Base-by-base conservation (phyloP, 2,888 invertebrate genomes). In the Incurvaria masculella region DNA sequence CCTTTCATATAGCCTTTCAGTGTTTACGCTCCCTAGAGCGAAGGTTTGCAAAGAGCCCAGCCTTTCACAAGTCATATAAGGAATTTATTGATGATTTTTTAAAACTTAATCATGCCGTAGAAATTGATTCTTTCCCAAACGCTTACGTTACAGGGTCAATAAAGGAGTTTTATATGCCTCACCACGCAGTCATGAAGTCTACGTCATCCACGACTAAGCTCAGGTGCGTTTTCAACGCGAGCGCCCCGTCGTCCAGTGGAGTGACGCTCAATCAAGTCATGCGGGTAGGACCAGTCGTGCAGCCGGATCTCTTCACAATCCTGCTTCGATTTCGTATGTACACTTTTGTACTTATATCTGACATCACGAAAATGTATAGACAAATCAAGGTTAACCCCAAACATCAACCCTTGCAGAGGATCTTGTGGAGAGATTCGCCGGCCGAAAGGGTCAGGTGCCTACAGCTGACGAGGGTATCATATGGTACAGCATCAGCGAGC, bases 321-420 rank as follows among this genome's bases (percentile, higher is more conserved):
- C 49, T 56, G 20, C 23, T 56, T 2, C 52, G 55, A 21, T 55
- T 54, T 40, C 23, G 52, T 26, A 27, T 50, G 52, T 44, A 47
- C 45, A 33, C 16, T 49, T 59, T 51, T 16, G 44, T 58, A 14
- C 39, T 59, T 1, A 53, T 54, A 2, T 56, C 52, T 0, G 58
- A 57, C 33, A 50, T 58, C 0, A 56, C 57, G 17, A 57, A 59
- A 52, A 56, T 57, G 55, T 59, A 55, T 19, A 50, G 56, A 0
- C 53, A 55, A 52, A 55, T 2, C 41, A 53, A 14, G 42, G 33
- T 23, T 16, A 18, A 11, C 53, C 53, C 26, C 46, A 54, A 56
- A 14, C 48, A 57, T 44, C 20, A 48, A 53, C 16, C 19, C 52
- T 26, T 52, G 16, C 59, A 59, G 42, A 21, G 53, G 18, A 57